phyloP scores from a whole-genome alignment of 1,140 invertebrate genomes.

The Pissodes strobi region DNA sequence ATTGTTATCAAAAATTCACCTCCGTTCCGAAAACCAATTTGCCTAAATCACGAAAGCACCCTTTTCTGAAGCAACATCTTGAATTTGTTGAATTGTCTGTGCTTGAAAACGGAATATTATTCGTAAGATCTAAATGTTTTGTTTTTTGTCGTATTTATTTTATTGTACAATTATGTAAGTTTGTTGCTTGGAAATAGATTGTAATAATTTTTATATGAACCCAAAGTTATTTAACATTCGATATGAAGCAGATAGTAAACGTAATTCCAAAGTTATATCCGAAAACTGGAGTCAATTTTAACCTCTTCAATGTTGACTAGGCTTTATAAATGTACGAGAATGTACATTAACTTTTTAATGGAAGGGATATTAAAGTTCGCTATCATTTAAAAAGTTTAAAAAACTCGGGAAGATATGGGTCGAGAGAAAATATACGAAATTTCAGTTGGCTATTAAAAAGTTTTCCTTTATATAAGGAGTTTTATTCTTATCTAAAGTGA shows the following conservation, averaged over 20 bases:
- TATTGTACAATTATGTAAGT: too few relatives aligned
- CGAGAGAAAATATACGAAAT: neutral
- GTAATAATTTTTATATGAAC: too few relatives aligned
- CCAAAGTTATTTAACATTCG: too few relatives aligned
- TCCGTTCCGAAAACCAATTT: slow-evolving; percentile 19
- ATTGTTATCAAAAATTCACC: slow-evolving; percentile 27
- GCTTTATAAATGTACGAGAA: slow-evolving; percentile 8
- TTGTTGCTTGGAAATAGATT: too few relatives aligned
- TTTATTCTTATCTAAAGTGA: slow-evolving; percentile 5
- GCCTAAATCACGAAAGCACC: slow-evolving; percentile 22
- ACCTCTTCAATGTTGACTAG: too few relatives aligned
- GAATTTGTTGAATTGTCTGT: slow-evolving; percentile 10
- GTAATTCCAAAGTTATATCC: too few relatives aligned
- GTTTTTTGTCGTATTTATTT: too few relatives aligned
- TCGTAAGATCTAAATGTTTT: too few relatives aligned
- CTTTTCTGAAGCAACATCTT: slow-evolving; percentile 11
- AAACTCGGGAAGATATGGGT: neutral
- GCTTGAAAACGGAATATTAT: too few relatives aligned
- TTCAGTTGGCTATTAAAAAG: neutral
- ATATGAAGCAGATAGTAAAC: too few relatives aligned
- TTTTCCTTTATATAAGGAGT: neutral
- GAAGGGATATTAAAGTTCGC: slow-evolving; percentile 17
- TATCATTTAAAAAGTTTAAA: slow-evolving; percentile 14
- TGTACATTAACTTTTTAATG: slow-evolving; percentile 23
- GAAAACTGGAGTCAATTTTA: too few relatives aligned